Conservation (phyloP, 2,797 vertebrate genomes). For the Lophura swinhoii region DNA sequence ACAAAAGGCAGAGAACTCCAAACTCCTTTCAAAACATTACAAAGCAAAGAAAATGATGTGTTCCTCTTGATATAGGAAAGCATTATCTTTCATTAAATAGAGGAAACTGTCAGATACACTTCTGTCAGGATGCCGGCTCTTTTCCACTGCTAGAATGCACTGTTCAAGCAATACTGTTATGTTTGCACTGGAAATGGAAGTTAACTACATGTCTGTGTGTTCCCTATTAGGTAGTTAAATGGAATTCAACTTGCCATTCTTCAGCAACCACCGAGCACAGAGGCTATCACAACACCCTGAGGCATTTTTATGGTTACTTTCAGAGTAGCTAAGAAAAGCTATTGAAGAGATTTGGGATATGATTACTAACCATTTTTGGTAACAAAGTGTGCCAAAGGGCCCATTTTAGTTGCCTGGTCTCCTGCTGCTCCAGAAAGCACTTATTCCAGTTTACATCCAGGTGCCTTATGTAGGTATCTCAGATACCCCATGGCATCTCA, state of each 20-base stretch:
- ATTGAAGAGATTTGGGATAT: not conserved
- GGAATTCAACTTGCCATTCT: not conserved
- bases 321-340: not conserved
- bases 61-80: conserved; percentile 72
- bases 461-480: not conserved
- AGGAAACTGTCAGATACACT: conserved; percentile 64
- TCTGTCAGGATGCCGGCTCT: conserved; percentile 40
- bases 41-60: conserved; percentile 67
- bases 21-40: conserved; percentile 72
- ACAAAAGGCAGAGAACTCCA: conserved; percentile 72
- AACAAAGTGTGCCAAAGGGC: not conserved
- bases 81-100: conserved; percentile 65
- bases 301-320: not conserved
- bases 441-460: not conserved
- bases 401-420: not conserved
- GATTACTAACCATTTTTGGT: not conserved
- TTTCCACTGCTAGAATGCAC: not conserved
- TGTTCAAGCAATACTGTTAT: conserved; percentile 37
- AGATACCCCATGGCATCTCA: not conserved
- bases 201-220: not conserved
- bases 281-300: not conserved
- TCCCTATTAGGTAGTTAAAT: not conserved
- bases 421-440: not conserved
- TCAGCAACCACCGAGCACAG: not conserved
- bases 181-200: not conserved